These are phyloP conservation scores for Drosophila aldrichi DNA, from an alignment of 2,888 invertebrate genomes.

Conservation along the genomic window DNA sequence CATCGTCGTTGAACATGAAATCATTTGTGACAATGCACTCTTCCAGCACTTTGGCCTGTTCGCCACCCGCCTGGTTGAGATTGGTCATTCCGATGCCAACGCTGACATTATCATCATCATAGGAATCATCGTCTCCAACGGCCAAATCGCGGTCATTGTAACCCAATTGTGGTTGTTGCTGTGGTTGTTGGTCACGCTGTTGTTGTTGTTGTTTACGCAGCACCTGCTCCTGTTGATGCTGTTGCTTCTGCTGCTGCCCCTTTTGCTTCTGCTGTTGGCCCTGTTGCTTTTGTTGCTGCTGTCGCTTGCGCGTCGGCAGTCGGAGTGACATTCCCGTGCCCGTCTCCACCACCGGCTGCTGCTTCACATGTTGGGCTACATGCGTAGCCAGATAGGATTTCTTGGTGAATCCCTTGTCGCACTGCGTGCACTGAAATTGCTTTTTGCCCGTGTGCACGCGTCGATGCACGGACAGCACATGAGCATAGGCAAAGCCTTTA, in stretches of 20 bases:
- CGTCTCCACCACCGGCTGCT: background rate
- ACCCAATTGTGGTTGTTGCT: background rate
- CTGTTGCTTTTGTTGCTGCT: slow-evolving; percentile 1
- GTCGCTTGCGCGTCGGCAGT: slow-evolving; percentile 33
- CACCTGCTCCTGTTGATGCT: background rate
- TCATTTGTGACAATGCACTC: slow-evolving; percentile 78
- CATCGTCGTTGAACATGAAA: slow-evolving; percentile 70
- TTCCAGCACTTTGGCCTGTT: slow-evolving; percentile 65
- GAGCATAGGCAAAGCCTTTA: slow-evolving; percentile 84
- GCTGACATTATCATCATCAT: slow-evolving; percentile 31
- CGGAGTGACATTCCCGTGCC: background rate
- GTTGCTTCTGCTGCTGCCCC: background rate
- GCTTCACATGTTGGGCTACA: slow-evolving; percentile 72
- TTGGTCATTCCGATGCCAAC: slow-evolving; percentile 28
- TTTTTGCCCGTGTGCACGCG: slow-evolving; percentile 85
- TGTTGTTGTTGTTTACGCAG: background rate
- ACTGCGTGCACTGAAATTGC: slow-evolving; percentile 82
- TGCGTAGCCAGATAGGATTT: slow-evolving; percentile 82
- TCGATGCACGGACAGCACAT: slow-evolving; percentile 83
- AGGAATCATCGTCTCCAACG: slow-evolving; percentile 22
- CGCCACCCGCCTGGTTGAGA: slow-evolving; percentile 33
- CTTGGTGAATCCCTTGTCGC: slow-evolving; percentile 84
- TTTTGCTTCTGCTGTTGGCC: background rate
- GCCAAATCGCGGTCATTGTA: background rate
- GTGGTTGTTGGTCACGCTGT: too few species aligned